Evolutionary conservation across 1,140 invertebrate genomes (phyloP).

Genomic region (Papilio polyxenes): DNA sequence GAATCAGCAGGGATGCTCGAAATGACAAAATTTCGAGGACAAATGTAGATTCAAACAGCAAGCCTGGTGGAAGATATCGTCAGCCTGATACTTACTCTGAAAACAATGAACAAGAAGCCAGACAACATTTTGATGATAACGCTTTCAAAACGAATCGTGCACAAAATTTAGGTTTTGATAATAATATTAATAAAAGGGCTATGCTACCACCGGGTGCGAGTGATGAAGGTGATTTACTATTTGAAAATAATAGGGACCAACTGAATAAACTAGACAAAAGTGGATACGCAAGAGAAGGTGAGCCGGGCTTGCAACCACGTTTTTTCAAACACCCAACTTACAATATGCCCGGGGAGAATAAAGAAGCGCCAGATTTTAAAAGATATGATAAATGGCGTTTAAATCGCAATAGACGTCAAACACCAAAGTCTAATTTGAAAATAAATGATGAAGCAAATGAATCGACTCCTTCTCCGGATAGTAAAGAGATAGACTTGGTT

Average conservation of each 20-base stretch:
- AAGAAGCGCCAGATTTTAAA: slow-evolving; percentile 40
- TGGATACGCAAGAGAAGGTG: slow-evolving; percentile 44
- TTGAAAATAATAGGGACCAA: slow-evolving; percentile 48
- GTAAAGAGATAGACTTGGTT: slow-evolving; percentile 38
- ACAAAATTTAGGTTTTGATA: slow-evolving; percentile 27
- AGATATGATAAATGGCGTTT: slow-evolving; percentile 40
- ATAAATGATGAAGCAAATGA: slow-evolving; percentile 44
- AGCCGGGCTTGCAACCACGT: slow-evolving; percentile 42
- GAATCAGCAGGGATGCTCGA: slow-evolving; percentile 22
- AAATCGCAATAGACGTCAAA: slow-evolving; percentile 59
- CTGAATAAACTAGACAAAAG: slow-evolving; percentile 43
- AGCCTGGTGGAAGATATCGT: not conserved
- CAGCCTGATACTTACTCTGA: slow-evolving; percentile 22
- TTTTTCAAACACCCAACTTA: slow-evolving; percentile 48
- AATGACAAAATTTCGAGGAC: slow-evolving; percentile 33
- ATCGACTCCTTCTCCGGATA: slow-evolving; percentile 39
- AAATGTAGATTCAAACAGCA: slow-evolving; percentile 28
- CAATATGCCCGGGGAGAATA: slow-evolving; percentile 44
- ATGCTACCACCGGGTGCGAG: slow-evolving; percentile 28
- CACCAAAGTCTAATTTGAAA: slow-evolving; percentile 43
- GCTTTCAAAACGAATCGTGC: slow-evolving; percentile 25
- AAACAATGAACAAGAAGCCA: slow-evolving; percentile 26
- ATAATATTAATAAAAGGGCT: slow-evolving; percentile 33
- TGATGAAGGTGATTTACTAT: slow-evolving; percentile 45
- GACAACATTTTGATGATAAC: slow-evolving; percentile 23